A percentile compares a stretch with the other conserved stretches of the same genome.
phyloP scores from a whole-genome alignment of 2,888 invertebrate genomes.

The Andrena camellia region DNA sequence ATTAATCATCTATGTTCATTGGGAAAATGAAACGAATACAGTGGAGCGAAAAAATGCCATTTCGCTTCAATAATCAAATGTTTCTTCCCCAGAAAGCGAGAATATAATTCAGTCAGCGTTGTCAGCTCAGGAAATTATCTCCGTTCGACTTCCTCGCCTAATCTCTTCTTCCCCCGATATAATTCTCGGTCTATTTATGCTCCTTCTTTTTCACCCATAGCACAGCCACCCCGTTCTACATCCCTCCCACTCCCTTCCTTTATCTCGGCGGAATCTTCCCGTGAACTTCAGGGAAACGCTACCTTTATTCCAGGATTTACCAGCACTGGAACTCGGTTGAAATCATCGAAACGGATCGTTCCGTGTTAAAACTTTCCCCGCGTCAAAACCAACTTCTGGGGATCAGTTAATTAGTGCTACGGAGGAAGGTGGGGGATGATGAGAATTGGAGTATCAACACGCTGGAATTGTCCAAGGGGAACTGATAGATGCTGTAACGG shows the following conservation, averaged over 20 bases:
- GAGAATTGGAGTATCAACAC: neutral
- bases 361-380: constrained; percentile 10
- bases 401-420: constrained; percentile 16
- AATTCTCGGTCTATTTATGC: constrained; percentile 33
- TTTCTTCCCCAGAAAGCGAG: neutral
- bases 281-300: constrained; percentile 1
- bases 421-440: neutral
- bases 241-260: constrained; percentile 6
- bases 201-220: constrained; percentile 20
- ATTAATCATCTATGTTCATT: too few species aligned
- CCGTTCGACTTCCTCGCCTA: constrained; percentile 11
- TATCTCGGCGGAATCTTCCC: constrained; percentile 24
- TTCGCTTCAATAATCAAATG: neutral
- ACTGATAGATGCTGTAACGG: neutral
- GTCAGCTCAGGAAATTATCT: constrained; percentile 8
- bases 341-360: constrained; percentile 27
- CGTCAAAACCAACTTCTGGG: constrained; percentile 6
- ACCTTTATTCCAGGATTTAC: constrained; percentile 8
- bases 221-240: constrained; percentile 10
- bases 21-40: too few species aligned
- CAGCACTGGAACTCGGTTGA: neutral
- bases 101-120: neutral
- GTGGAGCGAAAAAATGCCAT: neutral
- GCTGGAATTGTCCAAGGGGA: neutral
- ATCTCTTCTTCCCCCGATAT: constrained; percentile 23